Base-by-base conservation (phyloP, 2,888 invertebrate species). In the Neoaliturus tenellus region DNA sequence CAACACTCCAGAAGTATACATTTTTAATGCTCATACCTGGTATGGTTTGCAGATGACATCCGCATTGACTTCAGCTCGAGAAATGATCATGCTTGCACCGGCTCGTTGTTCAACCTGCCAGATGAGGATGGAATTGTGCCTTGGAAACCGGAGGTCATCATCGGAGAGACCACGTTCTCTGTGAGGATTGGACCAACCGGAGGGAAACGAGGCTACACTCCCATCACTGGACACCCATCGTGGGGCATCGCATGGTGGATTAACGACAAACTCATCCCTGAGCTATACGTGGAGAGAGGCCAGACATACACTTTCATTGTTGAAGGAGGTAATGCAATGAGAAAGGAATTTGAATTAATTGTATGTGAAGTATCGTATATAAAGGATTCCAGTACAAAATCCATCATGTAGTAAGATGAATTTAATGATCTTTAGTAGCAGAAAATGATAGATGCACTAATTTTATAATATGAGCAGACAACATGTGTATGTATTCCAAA, bases 191-290 rank as follows among this genome's bases (percentile, higher is more conserved):
- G 98, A 0, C 97, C 97, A 0, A 95, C 96, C 0, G 97, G 96
- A 1, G 96, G 96, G 0, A 93, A 93, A 80, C 91, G 95, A 2
- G 97, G 97, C 0, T 97, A 97, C 90, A 93, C 95, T 0, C 93
- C 95, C 0, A 93, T 96, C 82, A 97, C 97, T 17, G 94, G 93
- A 69, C 93, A 93, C 87, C 95, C 96, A 6, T 95, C 96, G 0
- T 97, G 97, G 96, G 97, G 97, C 83, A 96, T 98, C 86, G 96
- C 97, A 23, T 98, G 97, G 97, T 98, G 97, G 91, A 94, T 98
- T 89, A 98, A 98, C 91, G 97, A 97, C 88, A 92, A 95, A 86
- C 93, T 98, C 25, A 97, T 98, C 86, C 98, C 98, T 0, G 98
- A 98, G 91, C 91, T 98, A 39, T 96, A 95, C 80, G 95, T 98